These are phyloP conservation scores for Myotis myotis DNA, from an alignment of 2,797 vertebrate species.

Conservation along the genomic window DNA sequence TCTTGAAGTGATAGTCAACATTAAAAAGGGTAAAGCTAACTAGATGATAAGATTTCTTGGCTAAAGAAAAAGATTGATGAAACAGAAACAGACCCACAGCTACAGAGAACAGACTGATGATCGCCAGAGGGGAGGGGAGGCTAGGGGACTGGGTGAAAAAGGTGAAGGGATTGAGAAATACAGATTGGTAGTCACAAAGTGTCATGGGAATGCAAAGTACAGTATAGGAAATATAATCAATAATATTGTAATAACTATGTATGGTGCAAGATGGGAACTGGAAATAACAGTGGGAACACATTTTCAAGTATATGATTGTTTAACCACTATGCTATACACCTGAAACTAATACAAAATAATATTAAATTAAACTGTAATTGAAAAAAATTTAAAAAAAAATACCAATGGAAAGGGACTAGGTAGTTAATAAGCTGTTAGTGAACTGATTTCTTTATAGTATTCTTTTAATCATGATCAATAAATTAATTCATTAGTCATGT, in stretches of 20 bases:
- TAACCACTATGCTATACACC: background rate
- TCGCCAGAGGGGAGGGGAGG: too few species aligned
- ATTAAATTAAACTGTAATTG: background rate
- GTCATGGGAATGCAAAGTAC: background rate
- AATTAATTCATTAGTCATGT: background rate
- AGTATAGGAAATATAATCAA: background rate
- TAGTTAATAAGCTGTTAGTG: background rate
- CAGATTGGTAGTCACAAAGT: background rate
- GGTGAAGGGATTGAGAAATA: background rate
- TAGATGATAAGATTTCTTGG: background rate
- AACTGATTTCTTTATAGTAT: background rate
- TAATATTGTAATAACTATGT: background rate
- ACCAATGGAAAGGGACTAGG: background rate
- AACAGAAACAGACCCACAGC: background rate
- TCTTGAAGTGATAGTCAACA: conserved; percentile 30
- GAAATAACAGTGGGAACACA: background rate
- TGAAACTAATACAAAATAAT: background rate
- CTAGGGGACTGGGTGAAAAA: background rate
- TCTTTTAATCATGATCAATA: conserved; percentile 40
- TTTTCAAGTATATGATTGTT: background rate
- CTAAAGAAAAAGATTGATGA: background rate
- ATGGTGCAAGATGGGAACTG: background rate
- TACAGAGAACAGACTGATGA: background rate
- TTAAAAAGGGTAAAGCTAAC: background rate
- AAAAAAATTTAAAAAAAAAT: background rate